These are phyloP conservation scores for Junonia oenone DNA, from an alignment of 2,888 invertebrate species.

Conservation along the genomic window DNA sequence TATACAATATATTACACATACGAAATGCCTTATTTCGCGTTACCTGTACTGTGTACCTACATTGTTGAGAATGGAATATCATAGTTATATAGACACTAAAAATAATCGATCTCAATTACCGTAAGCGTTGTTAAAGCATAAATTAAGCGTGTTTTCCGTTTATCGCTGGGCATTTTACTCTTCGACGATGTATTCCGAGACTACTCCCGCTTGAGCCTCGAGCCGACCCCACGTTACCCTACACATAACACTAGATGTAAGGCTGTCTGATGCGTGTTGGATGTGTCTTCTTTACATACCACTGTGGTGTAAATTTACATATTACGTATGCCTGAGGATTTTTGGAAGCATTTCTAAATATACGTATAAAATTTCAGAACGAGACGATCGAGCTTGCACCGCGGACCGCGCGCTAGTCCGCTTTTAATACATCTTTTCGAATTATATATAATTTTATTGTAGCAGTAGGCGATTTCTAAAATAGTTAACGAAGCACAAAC, in stretches of 20 bases:
- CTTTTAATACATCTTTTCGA: constrained; percentile 48
- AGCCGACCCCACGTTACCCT: too few relatives aligned
- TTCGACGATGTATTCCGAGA: constrained; percentile 33
- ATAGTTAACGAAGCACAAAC: constrained; percentile 65
- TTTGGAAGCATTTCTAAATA: constrained; percentile 74
- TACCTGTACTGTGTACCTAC: constrained; percentile 72
- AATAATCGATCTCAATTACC: constrained; percentile 75
- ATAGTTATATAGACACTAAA: constrained; percentile 66
- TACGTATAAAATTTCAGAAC: constrained; percentile 57
- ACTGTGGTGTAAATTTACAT: constrained; percentile 64
- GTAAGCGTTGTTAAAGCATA: constrained; percentile 64
- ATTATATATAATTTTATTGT: constrained; percentile 55
- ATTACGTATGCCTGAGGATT: constrained; percentile 60
- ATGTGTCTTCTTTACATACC: constrained; percentile 73
- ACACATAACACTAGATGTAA: constrained; percentile 51
- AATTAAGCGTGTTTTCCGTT: constrained; percentile 49
- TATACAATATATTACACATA: constrained; percentile 34
- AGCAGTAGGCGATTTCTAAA: constrained; percentile 58
- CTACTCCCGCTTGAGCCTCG: constrained; percentile 41
- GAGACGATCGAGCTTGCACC: constrained; percentile 68
- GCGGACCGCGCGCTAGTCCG: constrained; percentile 67
- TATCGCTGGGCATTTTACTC: constrained; percentile 40
- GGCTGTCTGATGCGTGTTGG: constrained; percentile 67
- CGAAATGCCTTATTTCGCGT: constrained; percentile 75
- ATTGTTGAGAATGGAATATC: constrained; percentile 57